A percentile compares a stretch with the other conserved stretches of the same genome.
phyloP scores from a whole-genome alignment of 2,888 invertebrate species.

The Antheraea assamensis region DNA sequence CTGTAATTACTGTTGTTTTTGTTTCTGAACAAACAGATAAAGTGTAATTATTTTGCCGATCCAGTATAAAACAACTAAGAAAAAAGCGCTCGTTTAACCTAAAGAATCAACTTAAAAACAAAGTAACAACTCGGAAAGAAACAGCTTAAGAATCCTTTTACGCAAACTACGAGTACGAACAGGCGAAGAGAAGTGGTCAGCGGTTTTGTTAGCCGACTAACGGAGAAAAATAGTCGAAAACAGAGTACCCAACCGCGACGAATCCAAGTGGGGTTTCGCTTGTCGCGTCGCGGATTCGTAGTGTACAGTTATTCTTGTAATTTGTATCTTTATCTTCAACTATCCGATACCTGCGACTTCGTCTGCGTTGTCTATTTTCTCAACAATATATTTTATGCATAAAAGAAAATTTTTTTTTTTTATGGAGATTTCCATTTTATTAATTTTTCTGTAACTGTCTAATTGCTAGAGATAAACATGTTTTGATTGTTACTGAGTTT shows the following conservation, averaged over 20 bases:
- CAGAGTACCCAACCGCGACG: conserved; percentile 54
- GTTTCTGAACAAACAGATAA: not conserved
- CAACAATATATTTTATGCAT: no score
- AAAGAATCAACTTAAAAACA: conserved; percentile 40
- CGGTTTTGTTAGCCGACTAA: conserved; percentile 63
- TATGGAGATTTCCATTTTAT: no score
- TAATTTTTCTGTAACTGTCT: no score
- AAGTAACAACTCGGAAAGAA: conserved; percentile 35
- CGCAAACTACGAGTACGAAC: conserved; percentile 63
- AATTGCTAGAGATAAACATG: no score
- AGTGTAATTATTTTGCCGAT: not conserved
- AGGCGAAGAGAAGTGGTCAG: conserved; percentile 69
- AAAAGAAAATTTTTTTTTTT: no score
- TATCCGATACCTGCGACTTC: no score
- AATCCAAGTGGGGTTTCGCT: no score
- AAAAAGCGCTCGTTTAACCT: conserved; percentile 23
- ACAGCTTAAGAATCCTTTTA: conserved; percentile 69
- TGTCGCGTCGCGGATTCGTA: conserved; percentile 47
- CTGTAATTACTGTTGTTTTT: no score
- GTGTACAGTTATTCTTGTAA: conserved; percentile 53
- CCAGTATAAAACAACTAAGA: not conserved
- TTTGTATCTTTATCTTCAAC: conserved; percentile 53
- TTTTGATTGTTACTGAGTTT: no score
- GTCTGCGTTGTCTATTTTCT: no score
- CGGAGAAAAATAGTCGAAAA: conserved; percentile 45